A percentile compares a stretch with the other conserved stretches of the same genome.
Conservation (phyloP, 2,797 vertebrate species). For the Benthosema pterotum region DNA sequence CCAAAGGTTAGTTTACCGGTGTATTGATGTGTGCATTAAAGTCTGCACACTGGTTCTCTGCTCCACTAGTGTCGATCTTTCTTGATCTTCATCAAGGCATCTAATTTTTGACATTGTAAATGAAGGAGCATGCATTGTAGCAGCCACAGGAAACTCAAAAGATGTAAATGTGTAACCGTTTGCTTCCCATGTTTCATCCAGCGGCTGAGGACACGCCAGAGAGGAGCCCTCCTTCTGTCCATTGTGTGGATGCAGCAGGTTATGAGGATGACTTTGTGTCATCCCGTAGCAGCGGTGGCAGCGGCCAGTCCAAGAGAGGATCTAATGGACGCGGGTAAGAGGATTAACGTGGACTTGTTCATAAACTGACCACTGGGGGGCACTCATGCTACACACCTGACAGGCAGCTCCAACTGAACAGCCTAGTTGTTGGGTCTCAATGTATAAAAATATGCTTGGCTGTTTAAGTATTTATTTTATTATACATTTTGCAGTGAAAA, state of each 20-base stretch:
- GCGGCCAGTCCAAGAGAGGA: conserved; percentile 77
- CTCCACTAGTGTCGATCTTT: too few relatives aligned
- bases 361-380: conserved; percentile 62
- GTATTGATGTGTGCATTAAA: background rate
- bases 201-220: conserved; percentile 77
- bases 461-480: background rate
- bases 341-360: background rate
- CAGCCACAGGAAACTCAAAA: too few relatives aligned
- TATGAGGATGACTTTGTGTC: conserved; percentile 94
- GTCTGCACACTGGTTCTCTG: too few relatives aligned
- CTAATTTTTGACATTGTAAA: too few relatives aligned
- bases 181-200: conserved; percentile 44
- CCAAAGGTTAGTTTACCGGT: conserved; percentile 84
- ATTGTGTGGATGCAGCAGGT: conserved; percentile 71
- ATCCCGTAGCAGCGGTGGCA: conserved; percentile 80
- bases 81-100: too few relatives aligned
- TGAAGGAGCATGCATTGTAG: too few relatives aligned
- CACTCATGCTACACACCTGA: conserved; percentile 34
- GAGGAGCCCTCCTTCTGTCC: conserved; percentile 67
- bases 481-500: background rate
- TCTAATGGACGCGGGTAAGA: conserved; percentile 82
- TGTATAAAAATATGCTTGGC: background rate
- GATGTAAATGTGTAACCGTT: background rate
- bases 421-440: background rate
- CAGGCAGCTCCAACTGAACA: background rate